Percentiles rank a stretch among this genome's conserved stretches.
Evolutionary conservation across 2,888 invertebrate species (phyloP).

Genomic region (Hydroisotoma schaefferi): DNA sequence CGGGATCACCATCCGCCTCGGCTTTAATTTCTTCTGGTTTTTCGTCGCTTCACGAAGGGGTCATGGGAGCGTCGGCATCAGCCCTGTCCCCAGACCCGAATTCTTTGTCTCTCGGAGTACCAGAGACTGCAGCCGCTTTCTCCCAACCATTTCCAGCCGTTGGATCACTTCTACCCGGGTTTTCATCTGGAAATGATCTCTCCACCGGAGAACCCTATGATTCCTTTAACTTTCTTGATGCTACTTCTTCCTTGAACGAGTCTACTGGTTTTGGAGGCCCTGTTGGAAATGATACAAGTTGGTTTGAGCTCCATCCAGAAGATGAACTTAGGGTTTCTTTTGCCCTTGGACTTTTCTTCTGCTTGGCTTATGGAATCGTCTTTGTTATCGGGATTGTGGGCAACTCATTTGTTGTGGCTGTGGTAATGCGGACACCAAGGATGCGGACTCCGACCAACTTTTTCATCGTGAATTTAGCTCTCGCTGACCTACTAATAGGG

Average conservation of each 20-base stretch:
- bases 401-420: slow-evolving; percentile 84
- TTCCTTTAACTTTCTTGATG: no score
- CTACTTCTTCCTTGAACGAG: slow-evolving; percentile 12
- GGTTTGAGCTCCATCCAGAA: slow-evolving; percentile 17
- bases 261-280: no score
- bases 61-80: no score
- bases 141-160: slow-evolving; percentile 9
- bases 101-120: no score
- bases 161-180: slow-evolving; percentile 22
- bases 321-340: slow-evolving; percentile 30
- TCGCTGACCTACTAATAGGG: slow-evolving; percentile 88
- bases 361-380: slow-evolving; percentile 79
- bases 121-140: no score
- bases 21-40: background rate
- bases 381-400: slow-evolving; percentile 82
- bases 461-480: slow-evolving; percentile 89
- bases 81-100: no score
- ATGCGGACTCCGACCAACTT: slow-evolving; percentile 93
- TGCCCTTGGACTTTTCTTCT: slow-evolving; percentile 58
- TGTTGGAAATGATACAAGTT: no score
- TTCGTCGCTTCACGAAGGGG: no score
- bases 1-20: background rate
- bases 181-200: no score
- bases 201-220: no score
- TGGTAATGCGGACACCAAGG: slow-evolving; percentile 77